phyloP scores from a whole-genome alignment of 2,113 vertebrate species.

The Hippocampus barbouri region DNA sequence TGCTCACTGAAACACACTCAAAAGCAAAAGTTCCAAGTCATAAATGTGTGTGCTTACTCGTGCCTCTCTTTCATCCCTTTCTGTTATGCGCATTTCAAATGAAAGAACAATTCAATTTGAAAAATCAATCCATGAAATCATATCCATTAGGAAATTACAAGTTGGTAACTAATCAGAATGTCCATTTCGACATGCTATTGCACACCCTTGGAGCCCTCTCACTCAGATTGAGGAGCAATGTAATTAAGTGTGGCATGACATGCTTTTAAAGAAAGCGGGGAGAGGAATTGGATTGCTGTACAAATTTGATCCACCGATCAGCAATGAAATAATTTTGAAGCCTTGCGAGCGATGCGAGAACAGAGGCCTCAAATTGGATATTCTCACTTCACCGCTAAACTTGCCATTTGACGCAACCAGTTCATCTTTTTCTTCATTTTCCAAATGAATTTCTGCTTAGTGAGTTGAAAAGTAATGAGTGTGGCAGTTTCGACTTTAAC shows the following conservation, averaged over 20 bases:
- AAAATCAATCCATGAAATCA: slow-evolving; percentile 64
- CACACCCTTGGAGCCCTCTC: slow-evolving; percentile 54
- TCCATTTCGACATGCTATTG: slow-evolving; percentile 59
- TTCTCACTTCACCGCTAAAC: slow-evolving; percentile 60
- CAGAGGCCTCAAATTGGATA: slow-evolving; percentile 62
- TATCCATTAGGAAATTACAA: slow-evolving; percentile 63
- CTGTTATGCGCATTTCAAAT: slow-evolving; percentile 35
- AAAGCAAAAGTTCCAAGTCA: neutral
- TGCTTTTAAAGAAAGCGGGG: slow-evolving; percentile 59
- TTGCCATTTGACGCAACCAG: slow-evolving; percentile 46
- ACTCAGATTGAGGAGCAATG: slow-evolving; percentile 46
- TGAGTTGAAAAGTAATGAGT: slow-evolving; percentile 42
- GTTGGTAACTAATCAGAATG: slow-evolving; percentile 67
- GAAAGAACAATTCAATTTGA: slow-evolving; percentile 64
- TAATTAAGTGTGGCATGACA: slow-evolving; percentile 67
- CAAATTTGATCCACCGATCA: slow-evolving; percentile 68
- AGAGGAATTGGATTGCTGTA: slow-evolving; percentile 61
- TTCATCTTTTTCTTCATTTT: slow-evolving; percentile 50
- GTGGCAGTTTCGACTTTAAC: slow-evolving; percentile 35
- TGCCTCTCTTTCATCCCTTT: neutral
- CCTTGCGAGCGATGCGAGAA: slow-evolving; percentile 43
- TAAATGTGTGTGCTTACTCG: neutral
- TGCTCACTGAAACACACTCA: neutral
- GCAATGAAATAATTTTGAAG: slow-evolving; percentile 54
- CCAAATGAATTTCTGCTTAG: slow-evolving; percentile 49